Evolutionary conservation across 1,140 invertebrate species (phyloP).

Genomic region (Dreissena polymorpha): DNA sequence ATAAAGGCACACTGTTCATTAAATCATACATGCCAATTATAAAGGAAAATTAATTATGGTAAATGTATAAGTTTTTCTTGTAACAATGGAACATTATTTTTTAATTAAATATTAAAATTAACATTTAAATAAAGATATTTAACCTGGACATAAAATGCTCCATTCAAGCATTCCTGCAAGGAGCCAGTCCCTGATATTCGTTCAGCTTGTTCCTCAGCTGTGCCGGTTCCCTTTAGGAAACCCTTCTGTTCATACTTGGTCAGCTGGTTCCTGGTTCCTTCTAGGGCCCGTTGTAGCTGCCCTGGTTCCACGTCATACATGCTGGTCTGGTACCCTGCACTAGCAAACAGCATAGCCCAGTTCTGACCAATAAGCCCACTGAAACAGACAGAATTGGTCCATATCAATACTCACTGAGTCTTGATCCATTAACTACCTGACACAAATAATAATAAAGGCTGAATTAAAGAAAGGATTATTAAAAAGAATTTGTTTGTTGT

Average conservation of each 20-base stretch:
- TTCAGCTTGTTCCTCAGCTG: conserved; percentile 87
- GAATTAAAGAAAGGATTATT: too few species aligned
- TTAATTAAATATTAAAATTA: too few species aligned
- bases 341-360: conserved; percentile 72
- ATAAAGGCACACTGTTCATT: not conserved
- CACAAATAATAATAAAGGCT: too few species aligned
- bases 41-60: too few species aligned
- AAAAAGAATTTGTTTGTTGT: too few species aligned
- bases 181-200: conserved; percentile 83
- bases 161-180: conserved; percentile 81
- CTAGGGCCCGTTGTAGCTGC: conserved; percentile 86
- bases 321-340: conserved; percentile 91
- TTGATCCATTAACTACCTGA: too few species aligned
- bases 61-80: too few species aligned
- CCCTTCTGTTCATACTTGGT: conserved; percentile 86
- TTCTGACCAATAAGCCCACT: conserved; percentile 71
- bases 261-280: conserved; percentile 87
- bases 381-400: conserved; percentile 51
- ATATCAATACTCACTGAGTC: too few species aligned
- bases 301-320: conserved; percentile 91
- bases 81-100: too few species aligned
- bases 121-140: too few species aligned
- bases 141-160: conserved; percentile 73
- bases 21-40: too few species aligned
- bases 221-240: conserved; percentile 84